A percentile compares a stretch with the other conserved stretches of the same genome.
Evolutionary conservation across 1,140 invertebrate species (phyloP).

Genomic region (Cotesia chilonis): DNA sequence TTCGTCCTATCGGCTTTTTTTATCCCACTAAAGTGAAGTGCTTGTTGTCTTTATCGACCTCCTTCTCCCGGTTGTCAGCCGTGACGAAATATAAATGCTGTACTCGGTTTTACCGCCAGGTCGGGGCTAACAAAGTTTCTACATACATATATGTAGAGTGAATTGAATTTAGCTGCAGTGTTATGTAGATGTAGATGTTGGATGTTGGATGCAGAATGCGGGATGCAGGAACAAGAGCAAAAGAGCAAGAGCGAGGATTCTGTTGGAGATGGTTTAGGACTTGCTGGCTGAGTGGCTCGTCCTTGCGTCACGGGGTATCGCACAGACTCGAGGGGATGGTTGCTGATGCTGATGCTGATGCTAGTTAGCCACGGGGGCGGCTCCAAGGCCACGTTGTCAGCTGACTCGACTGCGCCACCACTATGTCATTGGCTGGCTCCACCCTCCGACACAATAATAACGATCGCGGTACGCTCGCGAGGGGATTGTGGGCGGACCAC

Average conservation of each 20-base stretch:
- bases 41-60: not conserved
- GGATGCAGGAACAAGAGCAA: not conserved
- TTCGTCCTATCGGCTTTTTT: too few species aligned
- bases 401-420: conserved; percentile 50
- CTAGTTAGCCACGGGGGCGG: conserved; percentile 58
- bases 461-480: conserved; percentile 35
- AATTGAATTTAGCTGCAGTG: too few species aligned
- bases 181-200: conserved; percentile 29
- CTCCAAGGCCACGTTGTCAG: conserved; percentile 58
- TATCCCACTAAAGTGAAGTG: not conserved
- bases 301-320: conserved; percentile 42
- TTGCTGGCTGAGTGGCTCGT: conserved; percentile 64
- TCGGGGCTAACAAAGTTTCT: too few species aligned
- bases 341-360: conserved; percentile 19
- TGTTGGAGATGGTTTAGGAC: conserved; percentile 45
- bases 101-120: too few species aligned
- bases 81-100: too few species aligned
- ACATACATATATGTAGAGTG: not conserved
- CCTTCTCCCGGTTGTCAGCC: too few species aligned
- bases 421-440: conserved; percentile 60
- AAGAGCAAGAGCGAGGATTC: not conserved
- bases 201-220: not conserved
- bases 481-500: conserved; percentile 44
- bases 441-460: conserved; percentile 43
- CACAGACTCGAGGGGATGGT: conserved; percentile 39